Evolutionary conservation across 2,113 vertebrate species (phyloP).

Genomic region (Equus quagga): DNA sequence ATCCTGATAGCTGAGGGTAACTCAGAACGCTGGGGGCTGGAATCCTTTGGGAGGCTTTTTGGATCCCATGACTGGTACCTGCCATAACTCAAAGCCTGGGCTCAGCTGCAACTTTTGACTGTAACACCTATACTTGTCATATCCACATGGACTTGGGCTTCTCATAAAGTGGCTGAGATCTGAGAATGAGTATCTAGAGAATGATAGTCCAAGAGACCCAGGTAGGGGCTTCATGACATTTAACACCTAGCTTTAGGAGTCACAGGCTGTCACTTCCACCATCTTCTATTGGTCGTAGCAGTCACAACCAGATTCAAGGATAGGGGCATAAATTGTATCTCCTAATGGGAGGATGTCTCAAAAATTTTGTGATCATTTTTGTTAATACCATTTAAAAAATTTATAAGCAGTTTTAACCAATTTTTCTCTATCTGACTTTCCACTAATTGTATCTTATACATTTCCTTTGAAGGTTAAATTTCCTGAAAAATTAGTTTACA

Average conservation of each 20-base stretch:
- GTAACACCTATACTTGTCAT: background rate
- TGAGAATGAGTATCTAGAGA: background rate
- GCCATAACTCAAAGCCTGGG: background rate
- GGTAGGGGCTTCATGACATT: background rate
- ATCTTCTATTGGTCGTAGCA: background rate
- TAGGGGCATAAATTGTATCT: background rate
- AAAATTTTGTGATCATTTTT: background rate
- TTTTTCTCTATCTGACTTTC: background rate
- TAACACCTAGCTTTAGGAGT: background rate
- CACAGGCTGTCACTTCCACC: background rate
- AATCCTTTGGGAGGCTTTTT: background rate
- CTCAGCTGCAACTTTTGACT: background rate
- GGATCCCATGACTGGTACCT: background rate
- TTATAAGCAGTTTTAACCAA: background rate
- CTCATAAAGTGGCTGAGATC: background rate
- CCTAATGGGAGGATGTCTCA: background rate
- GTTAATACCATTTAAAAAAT: background rate
- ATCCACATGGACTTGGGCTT: background rate
- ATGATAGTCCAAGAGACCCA: background rate
- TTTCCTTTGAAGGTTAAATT: background rate
- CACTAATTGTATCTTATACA: background rate
- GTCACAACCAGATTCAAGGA: background rate
- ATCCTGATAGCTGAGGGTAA: background rate
- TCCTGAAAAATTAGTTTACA: background rate
- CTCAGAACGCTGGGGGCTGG: background rate